phyloP scores from a whole-genome alignment of 2,113 vertebrate genomes.

The Fregata magnificens region DNA sequence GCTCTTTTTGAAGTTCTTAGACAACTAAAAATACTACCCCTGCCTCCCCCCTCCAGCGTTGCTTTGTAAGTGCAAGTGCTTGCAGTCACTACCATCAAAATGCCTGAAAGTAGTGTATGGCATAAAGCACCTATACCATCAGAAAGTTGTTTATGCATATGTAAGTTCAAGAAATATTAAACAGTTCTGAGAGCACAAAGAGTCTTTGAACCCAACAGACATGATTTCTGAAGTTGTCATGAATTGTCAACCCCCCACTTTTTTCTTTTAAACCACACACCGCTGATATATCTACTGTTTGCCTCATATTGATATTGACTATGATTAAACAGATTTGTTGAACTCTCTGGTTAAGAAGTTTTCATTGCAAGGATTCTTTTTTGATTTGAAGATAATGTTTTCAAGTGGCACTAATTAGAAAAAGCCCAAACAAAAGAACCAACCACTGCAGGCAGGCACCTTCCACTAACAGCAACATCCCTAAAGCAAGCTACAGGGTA shows the following conservation, averaged over 20 bases:
- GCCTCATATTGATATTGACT: not conserved
- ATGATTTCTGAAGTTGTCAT: not conserved
- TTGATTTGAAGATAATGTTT: not conserved
- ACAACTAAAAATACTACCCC: not conserved
- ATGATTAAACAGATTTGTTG: not conserved
- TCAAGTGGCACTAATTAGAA: not conserved
- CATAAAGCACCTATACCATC: not conserved
- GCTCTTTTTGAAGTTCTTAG: not conserved
- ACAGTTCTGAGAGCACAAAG: not conserved
- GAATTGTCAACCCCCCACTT: not conserved
- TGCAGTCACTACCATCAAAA: too few relatives aligned
- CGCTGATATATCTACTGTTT: not conserved
- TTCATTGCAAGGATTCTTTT: not conserved
- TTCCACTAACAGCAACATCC: not conserved
- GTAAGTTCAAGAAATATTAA: not conserved
- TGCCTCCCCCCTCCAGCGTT: rapidly evolving
- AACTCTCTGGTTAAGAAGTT: not conserved
- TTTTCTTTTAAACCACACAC: not conserved
- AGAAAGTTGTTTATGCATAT: not conserved
- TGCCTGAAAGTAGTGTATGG: not conserved
- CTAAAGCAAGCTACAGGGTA: not conserved
- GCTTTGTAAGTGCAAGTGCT: not conserved
- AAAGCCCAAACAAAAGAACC: not conserved
- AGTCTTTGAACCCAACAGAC: not conserved
- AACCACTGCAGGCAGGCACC: not conserved